phyloP scores from a whole-genome alignment of 92 coral and sea anemone genomes.

The Nematostella vectensis region DNA sequence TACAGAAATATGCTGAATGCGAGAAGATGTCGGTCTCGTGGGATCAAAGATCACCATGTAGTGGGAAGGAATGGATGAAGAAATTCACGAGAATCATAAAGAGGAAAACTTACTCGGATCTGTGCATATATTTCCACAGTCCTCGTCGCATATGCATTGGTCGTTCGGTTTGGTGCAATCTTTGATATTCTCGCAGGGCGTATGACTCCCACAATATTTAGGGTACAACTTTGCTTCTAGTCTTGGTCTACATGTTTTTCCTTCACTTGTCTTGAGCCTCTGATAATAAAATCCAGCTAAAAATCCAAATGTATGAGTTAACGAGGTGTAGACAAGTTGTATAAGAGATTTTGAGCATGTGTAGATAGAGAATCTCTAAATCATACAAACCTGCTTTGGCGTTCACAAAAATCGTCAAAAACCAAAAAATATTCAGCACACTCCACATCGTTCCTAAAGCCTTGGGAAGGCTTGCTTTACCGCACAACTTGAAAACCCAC shows the following conservation, averaged over 20 bases:
- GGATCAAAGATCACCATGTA: too few relatives aligned
- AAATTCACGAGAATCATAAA: neutral
- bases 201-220: constrained; percentile 29
- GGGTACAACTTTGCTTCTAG: constrained; percentile 36
- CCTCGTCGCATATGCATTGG: constrained; percentile 74
- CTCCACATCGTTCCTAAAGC: constrained; percentile 76
- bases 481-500: neutral
- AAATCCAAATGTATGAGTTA: neutral
- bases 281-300: constrained; percentile 58
- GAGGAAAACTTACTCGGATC: constrained; percentile 78
- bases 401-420: constrained; percentile 49
- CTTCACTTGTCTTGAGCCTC: constrained; percentile 77
- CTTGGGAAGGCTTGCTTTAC: neutral
- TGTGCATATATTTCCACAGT: constrained; percentile 75
- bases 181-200: constrained; percentile 62
- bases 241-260: constrained; percentile 53
- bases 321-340: neutral
- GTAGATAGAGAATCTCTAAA: neutral
- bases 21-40: too few relatives aligned
- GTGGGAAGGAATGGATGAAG: neutral
- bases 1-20: neutral
- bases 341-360: too few relatives aligned
- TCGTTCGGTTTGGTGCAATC: constrained; percentile 51
- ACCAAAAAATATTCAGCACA: constrained; percentile 57
- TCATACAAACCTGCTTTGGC: constrained; percentile 60